phyloP scores from a whole-genome alignment of 2,888 invertebrate genomes.

The Dermolepida albohirtum region DNA sequence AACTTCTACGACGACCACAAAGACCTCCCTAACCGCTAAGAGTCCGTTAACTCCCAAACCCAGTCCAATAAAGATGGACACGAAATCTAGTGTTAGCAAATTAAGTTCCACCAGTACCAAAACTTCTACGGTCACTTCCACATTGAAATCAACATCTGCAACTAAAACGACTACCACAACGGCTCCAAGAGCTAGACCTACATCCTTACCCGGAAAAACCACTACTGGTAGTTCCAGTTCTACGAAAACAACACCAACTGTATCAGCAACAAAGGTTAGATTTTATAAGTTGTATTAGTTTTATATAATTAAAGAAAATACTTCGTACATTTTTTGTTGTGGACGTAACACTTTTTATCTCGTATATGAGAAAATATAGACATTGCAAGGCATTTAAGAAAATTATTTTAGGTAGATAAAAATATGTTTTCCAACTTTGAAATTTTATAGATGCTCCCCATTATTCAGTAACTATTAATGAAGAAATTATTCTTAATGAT shows the following conservation, averaged over 20 bases:
- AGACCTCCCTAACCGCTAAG: slow-evolving; percentile 50
- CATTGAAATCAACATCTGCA: slow-evolving; percentile 45
- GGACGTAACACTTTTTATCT: too few relatives aligned
- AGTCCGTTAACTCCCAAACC: slow-evolving; percentile 50
- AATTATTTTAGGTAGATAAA: too few relatives aligned
- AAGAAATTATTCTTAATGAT: too few relatives aligned
- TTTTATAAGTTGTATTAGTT: slow-evolving; percentile 2
- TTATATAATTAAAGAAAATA: too few relatives aligned
- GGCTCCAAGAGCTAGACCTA: slow-evolving; percentile 53
- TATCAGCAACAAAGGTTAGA: slow-evolving; percentile 47
- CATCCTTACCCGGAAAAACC: slow-evolving; percentile 48
- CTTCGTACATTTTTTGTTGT: too few relatives aligned
- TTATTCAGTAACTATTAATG: too few relatives aligned
- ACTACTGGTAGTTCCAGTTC: slow-evolving; percentile 43
- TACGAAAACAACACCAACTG: slow-evolving; percentile 38
- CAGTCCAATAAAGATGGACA: slow-evolving; percentile 45
- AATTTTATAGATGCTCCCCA: too few relatives aligned
- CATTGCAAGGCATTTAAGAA: too few relatives aligned
- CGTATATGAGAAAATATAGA: too few relatives aligned
- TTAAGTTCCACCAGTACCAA: slow-evolving; percentile 42
- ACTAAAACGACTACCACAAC: slow-evolving; percentile 45
- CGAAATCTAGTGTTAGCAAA: slow-evolving; percentile 48
- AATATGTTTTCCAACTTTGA: too few relatives aligned
- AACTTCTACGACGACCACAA: slow-evolving; percentile 40
- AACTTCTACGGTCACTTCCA: slow-evolving; percentile 47